Base-by-base conservation (phyloP, 2,888 invertebrate genomes). In the Horisme vitalbata region DNA sequence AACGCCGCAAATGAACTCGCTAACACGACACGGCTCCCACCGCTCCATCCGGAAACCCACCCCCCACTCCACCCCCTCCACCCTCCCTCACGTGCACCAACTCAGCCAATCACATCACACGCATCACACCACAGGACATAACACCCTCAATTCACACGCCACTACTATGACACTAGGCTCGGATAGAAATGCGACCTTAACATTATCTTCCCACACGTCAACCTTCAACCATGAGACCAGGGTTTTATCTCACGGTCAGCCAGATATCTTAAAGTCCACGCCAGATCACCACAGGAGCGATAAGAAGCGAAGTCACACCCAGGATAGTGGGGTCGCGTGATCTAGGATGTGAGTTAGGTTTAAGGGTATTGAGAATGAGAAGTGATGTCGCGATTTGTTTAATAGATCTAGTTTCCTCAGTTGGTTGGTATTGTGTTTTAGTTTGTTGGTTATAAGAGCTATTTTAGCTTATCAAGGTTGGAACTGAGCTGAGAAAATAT, bases 221-320 rank as follows among this genome's bases (percentile, higher is more conserved):
- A 79, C 81, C 0, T 81, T 80, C 57, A 77, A 71, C 54, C 79
- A 72, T 4, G 80, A 79, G 7, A 70, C 73, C 0, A 57, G 82
- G 3, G 73, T 75, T 0, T 49, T 82, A 0, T 83, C 88, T 0
- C 89, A 91, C 52, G 93, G 93, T 13, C 95, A 95, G 73, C 96
- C 96, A 1, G 96, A 96, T 72, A 95, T 96, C 61, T 80, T 96
- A 27, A 96, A 96, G 73, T 95, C 96, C 8, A 96, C 96, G 2
- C 96, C 96, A 4, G 96, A 96, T 75, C 96, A 96, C 74, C 94
- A 94, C 50, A 62, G 83, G 13, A 64, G 55, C 23, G 83, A 84
- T 3, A 90, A 90, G 73, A 90, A 90, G 39, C 54, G 89, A 2
- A 75, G 61, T 36, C 87, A 85, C 41, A 63, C 80, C 0, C 84